Conservation (phyloP, 2,888 invertebrate genomes). For the Thalpophila matura region DNA sequence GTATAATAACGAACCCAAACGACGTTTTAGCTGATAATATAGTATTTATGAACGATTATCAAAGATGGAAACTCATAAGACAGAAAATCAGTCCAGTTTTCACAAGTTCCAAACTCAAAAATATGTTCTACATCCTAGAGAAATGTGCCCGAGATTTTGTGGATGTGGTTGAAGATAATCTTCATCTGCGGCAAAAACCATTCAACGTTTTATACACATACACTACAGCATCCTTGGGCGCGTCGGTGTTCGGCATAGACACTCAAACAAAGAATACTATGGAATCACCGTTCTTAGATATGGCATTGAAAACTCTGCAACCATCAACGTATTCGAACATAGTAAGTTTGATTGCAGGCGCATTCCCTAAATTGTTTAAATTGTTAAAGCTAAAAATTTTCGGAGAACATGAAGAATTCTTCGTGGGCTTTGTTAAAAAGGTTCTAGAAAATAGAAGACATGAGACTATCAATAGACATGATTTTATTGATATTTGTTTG, state of each 20-base stretch:
- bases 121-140: constrained; percentile 80
- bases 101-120: constrained; percentile 77
- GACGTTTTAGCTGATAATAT: constrained; percentile 76
- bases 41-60: constrained; percentile 74
- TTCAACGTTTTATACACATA: constrained; percentile 74
- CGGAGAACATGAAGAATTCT: constrained; percentile 74
- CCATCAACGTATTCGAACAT: constrained; percentile 63
- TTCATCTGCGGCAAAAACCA: constrained; percentile 63
- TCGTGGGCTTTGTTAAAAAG: constrained; percentile 72
- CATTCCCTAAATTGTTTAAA: constrained; percentile 67
- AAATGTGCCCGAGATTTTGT: constrained; percentile 76
- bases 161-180: constrained; percentile 64
- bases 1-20: constrained; percentile 68
- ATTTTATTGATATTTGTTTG: constrained; percentile 78
- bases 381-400: constrained; percentile 71
- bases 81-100: constrained; percentile 82
- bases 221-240: constrained; percentile 76
- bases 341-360: constrained; percentile 59
- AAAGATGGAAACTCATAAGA: constrained; percentile 78
- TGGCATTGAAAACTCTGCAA: constrained; percentile 69
- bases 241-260: constrained; percentile 83
- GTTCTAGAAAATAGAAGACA: constrained; percentile 70
- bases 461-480: constrained; percentile 64
- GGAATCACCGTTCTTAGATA: constrained; percentile 77
- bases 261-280: constrained; percentile 73